These are phyloP conservation scores for Drosophila elegans DNA, from an alignment of 1,140 invertebrate genomes.

Conservation along the genomic window DNA sequence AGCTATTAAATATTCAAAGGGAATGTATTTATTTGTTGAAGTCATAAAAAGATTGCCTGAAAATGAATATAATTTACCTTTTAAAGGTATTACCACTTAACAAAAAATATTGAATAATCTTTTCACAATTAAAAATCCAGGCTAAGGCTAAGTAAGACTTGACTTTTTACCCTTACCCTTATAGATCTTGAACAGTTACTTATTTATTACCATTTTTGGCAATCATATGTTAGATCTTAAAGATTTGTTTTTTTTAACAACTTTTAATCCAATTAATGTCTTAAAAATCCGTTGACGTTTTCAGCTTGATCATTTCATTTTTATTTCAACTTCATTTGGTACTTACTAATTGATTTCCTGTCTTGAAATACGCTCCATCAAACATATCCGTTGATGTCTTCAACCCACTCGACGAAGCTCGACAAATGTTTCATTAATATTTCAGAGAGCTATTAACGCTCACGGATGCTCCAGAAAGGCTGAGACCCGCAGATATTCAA, in stretches of 20 bases:
- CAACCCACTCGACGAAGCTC: constrained; percentile 32
- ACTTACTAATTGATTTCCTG: constrained; percentile 56
- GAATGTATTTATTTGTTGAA: constrained; percentile 6
- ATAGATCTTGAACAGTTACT: too few relatives aligned
- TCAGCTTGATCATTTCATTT: constrained; percentile 16
- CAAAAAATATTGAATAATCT: too few relatives aligned
- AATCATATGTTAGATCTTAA: background rate
- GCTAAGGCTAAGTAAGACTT: background rate
- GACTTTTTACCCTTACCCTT: too few relatives aligned
- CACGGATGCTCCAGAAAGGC: constrained; percentile 39
- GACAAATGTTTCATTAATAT: constrained; percentile 68
- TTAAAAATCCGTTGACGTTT: constrained; percentile 29
- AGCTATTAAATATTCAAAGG: constrained; percentile 14
- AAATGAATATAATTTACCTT: background rate
- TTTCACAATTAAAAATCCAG: background rate
- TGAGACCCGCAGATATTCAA: constrained; percentile 24
- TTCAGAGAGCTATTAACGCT: constrained; percentile 61
- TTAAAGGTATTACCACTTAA: background rate
- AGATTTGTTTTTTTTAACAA: background rate
- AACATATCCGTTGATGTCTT: constrained; percentile 37
- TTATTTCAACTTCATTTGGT: constrained; percentile 14
- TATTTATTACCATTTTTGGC: too few relatives aligned
- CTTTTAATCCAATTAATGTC: constrained; percentile 5
- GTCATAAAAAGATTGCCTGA: background rate
- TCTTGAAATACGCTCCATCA: constrained; percentile 16